Evolutionary conservation across 2,797 vertebrate genomes (phyloP), one percentile per base, ranked within the genome.

Genomic region (Odontamblyopus rebecca): DNA sequence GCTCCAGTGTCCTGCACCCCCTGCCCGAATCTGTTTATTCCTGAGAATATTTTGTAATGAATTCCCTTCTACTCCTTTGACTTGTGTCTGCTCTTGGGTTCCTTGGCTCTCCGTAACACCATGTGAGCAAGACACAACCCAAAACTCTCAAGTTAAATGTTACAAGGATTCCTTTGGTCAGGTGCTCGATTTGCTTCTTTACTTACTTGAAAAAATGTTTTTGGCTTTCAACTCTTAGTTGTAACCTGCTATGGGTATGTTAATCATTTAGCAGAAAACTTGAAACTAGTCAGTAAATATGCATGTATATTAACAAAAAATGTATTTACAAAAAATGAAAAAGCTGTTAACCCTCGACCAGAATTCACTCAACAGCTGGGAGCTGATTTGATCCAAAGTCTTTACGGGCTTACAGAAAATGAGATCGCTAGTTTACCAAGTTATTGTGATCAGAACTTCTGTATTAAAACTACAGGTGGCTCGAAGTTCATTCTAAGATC

Each of bases 361-460:
- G 6, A 80, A 0, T 71, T 96, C 15, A 90, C 66, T 32, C 82
- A 90, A 67, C 65, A 65, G 2, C 94, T 94, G 60, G 95, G 72
- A 0, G 56, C 69, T 0, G 85, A 91, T 0, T 0, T 96, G 27
- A 74, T 90, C 0, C 76, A 79, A n/a, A 88, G 78, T 0, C 69
- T 95, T 6, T 97, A 92, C 77, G 94, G 93, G 0, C 51, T 95
- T 15, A 90, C 82, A 3, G 85, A 88, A 12, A 78, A 71, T 0
- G 71, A 84, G 69, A 83, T 95, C 54, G 66, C 35, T 67, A 80
- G 88, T 0, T 87, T 98, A 18, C 95, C 95, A 5, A 95, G 96
- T 88, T 97, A 96, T 0, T 79, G 89, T 0, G 96, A 98, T 72
- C 95, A 97, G 80, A 97, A 98, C 83, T 95, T 96, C 73, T 84